These are phyloP conservation scores for Kryptolebias ocellatus DNA, from an alignment of 2,797 vertebrate species.

Conservation along the genomic window DNA sequence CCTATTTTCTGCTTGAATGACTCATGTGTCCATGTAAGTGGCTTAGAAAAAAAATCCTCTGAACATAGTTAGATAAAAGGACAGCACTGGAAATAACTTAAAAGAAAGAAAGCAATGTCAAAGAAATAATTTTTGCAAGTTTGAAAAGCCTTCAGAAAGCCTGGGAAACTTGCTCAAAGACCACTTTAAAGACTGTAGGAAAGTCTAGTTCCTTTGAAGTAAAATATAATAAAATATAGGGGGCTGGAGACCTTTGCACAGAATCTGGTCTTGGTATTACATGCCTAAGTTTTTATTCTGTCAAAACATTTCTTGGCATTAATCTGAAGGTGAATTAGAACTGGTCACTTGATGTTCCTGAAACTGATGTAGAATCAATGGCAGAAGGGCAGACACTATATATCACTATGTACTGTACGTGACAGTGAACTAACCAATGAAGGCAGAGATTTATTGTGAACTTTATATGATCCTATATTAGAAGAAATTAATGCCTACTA, in stretches of 20 bases:
- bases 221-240: not conserved
- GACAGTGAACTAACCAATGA: too few relatives aligned
- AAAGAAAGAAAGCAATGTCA: not conserved
- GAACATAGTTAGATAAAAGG: not conserved
- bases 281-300: not conserved
- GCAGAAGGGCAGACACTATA: too few relatives aligned
- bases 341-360: too few relatives aligned
- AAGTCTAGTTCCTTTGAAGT: not conserved
- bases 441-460: too few relatives aligned
- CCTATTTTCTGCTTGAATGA: constrained; percentile 5
- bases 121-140: not conserved
- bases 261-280: not conserved
- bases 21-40: constrained; percentile 1
- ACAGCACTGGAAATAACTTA: not conserved
- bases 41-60: not conserved
- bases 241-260: not conserved
- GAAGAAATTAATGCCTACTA: too few relatives aligned
- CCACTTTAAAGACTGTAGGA: not conserved
- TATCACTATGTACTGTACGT: too few relatives aligned
- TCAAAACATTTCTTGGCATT: not conserved
- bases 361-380: too few relatives aligned
- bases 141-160: not conserved
- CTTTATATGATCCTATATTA: too few relatives aligned
- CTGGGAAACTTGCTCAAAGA: not conserved
- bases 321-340: not conserved